Percentiles rank a stretch among this genome's conserved stretches.
phyloP scores from a whole-genome alignment of 2,888 invertebrate genomes.

The Scaptodrosophila latifasciaeformis region DNA sequence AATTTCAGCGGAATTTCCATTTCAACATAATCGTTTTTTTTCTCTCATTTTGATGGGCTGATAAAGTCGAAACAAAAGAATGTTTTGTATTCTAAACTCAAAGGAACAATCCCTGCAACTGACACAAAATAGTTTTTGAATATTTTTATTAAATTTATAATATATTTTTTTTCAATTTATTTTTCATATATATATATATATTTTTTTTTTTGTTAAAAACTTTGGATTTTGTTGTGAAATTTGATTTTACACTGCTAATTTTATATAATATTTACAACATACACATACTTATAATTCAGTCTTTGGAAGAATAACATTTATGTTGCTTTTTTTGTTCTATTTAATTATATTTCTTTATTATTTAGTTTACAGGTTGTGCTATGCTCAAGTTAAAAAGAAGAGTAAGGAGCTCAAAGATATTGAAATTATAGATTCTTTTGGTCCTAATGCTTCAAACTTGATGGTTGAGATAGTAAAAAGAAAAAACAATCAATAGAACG shows the following conservation, averaged over 20 bases:
- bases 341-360: slow-evolving; percentile 6
- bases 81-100: too few species aligned
- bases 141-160: too few species aligned
- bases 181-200: slow-evolving; percentile 8
- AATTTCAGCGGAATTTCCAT: not conserved
- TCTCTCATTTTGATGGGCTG: not conserved
- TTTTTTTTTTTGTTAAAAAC: too few species aligned
- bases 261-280: slow-evolving; percentile 60
- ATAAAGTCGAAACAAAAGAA: too few species aligned
- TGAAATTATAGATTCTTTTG: slow-evolving; percentile 29
- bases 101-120: not conserved
- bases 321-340: slow-evolving; percentile 35
- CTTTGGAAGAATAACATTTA: slow-evolving; percentile 73
- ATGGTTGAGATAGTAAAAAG: not conserved
- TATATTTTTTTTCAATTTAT: slow-evolving; percentile 1
- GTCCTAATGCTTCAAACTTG: slow-evolving; percentile 36
- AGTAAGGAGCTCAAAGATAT: slow-evolving; percentile 1
- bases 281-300: slow-evolving; percentile 71
- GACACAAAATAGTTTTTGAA: too few species aligned
- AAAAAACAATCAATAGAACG: too few species aligned
- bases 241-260: slow-evolving; percentile 11
- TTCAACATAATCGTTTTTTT: slow-evolving; percentile 22
- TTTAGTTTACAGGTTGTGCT: not conserved
- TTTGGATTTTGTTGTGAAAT: too few species aligned
- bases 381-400: not conserved